Evolutionary conservation across 2,888 invertebrate species (phyloP).

Genomic region (Nemapogon koenigi): DNA sequence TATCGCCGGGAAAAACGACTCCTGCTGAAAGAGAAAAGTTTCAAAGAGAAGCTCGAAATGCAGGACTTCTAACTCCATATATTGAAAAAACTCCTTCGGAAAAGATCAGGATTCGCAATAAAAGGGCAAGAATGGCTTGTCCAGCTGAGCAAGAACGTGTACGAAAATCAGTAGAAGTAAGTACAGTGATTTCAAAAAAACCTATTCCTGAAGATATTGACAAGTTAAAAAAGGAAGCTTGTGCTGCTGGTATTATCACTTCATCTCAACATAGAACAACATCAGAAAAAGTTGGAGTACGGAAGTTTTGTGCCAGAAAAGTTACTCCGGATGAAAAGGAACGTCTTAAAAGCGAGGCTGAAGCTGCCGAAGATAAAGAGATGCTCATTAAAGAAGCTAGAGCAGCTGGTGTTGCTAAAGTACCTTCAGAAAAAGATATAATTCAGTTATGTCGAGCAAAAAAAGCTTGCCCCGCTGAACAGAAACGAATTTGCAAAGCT

Average conservation of each 20-base stretch:
- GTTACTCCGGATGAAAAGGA: constrained; percentile 22
- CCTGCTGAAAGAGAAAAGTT: constrained; percentile 18
- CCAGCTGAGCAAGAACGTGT: not conserved
- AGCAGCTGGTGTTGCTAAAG: constrained; percentile 19
- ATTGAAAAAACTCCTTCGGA: constrained; percentile 16
- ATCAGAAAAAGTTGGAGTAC: constrained; percentile 21
- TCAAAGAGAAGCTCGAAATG: constrained; percentile 17
- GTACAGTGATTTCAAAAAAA: not conserved
- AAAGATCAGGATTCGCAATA: constrained; percentile 22
- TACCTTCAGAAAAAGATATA: constrained; percentile 13
- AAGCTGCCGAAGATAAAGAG: constrained; percentile 16
- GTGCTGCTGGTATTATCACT: not conserved
- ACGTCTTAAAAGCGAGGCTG: constrained; percentile 26
- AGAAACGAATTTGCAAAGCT: not conserved
- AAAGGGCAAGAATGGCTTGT: not conserved
- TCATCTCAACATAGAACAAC: constrained; percentile 21
- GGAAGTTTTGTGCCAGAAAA: constrained; percentile 12
- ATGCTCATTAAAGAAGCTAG: constrained; percentile 18
- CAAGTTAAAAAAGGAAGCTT: constrained; percentile 11
- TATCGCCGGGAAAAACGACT: constrained; percentile 21
- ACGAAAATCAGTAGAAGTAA: not conserved
- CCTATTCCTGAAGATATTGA: not conserved
- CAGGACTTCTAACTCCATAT: constrained; percentile 17
- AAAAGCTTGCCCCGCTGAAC: not conserved
- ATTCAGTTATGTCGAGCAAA: constrained; percentile 11